Conservation (phyloP, 2,113 vertebrate species). For the Misgurnus anguillicaudatus region DNA sequence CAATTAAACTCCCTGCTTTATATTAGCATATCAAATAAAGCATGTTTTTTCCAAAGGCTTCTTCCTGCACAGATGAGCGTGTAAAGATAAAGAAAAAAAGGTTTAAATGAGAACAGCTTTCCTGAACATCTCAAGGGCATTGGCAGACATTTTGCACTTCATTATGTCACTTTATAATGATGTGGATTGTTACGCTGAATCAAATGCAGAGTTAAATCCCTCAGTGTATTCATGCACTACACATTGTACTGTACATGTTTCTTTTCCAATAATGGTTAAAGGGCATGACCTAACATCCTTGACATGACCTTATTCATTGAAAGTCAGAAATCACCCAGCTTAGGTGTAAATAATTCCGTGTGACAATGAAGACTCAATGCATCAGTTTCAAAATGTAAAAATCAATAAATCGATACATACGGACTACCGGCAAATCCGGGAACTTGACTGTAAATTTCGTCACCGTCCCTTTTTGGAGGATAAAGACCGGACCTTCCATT, state of each 20-base stretch:
- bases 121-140: slow-evolving; percentile 37
- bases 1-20: slow-evolving; percentile 45
- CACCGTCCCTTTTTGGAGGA: too few species aligned
- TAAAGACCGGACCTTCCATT: too few species aligned
- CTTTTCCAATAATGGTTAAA: not conserved
- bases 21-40: slow-evolving; percentile 49
- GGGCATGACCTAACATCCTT: not conserved
- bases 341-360: too few species aligned
- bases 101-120: slow-evolving; percentile 13
- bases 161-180: slow-evolving; percentile 40
- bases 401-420: too few species aligned
- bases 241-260: not conserved
- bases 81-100: slow-evolving; percentile 26
- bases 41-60: slow-evolving; percentile 33
- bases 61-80: slow-evolving; percentile 35
- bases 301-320: not conserved
- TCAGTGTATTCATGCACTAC: not conserved
- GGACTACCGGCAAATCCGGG: too few species aligned
- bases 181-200: slow-evolving; percentile 15
- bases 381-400: too few species aligned
- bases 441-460: too few species aligned
- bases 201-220: slow-evolving; percentile 2
- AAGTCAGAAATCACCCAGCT: not conserved
- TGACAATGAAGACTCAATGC: too few species aligned
- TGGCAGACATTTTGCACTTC: slow-evolving; percentile 44